A percentile compares a stretch with the other conserved stretches of the same genome.
phyloP scores from a whole-genome alignment of 2,888 invertebrate genomes.

The Parapristionchus giblindavisi region DNA sequence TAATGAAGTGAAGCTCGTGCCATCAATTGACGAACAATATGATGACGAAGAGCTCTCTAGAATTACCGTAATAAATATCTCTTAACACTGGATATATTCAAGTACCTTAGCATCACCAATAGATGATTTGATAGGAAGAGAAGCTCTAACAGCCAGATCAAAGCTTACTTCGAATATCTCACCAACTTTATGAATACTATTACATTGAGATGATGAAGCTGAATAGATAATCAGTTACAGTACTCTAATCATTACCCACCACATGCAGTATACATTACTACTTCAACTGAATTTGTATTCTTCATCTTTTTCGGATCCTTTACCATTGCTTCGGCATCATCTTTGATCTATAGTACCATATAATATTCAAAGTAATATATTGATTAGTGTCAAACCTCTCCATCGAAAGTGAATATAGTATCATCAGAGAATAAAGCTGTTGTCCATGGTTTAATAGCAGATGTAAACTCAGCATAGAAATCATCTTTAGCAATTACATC shows the following conservation, averaged over 20 bases:
- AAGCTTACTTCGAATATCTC: slow-evolving; percentile 38
- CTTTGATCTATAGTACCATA: not conserved
- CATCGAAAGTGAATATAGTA: slow-evolving; percentile 31
- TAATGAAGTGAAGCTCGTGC: slow-evolving; percentile 58
- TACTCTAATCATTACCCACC: not conserved
- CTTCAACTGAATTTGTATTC: slow-evolving; percentile 49
- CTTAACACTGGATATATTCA: not conserved
- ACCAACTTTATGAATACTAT: slow-evolving; percentile 13
- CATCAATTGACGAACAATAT: slow-evolving; percentile 51
- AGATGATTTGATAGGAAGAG: slow-evolving; percentile 50
- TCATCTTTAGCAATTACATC: slow-evolving; percentile 40
- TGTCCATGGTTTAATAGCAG: slow-evolving; percentile 49
- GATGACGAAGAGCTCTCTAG: slow-evolving; percentile 50
- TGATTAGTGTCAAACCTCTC: slow-evolving; percentile 22
- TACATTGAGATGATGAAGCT: slow-evolving; percentile 21
- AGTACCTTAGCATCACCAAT: slow-evolving; percentile 49
- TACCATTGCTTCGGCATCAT: slow-evolving; percentile 42
- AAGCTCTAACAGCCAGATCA: slow-evolving; percentile 46
- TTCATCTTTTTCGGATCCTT: slow-evolving; percentile 56
- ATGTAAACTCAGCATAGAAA: slow-evolving; percentile 52
- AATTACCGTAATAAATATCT: not conserved
- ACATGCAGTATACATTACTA: slow-evolving; percentile 44
- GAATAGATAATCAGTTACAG: not conserved
- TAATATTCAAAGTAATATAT: not conserved
- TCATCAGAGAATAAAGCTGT: slow-evolving; percentile 47